phyloP scores from a whole-genome alignment of 2,113 vertebrate genomes.

The Pedionomus torquatus region DNA sequence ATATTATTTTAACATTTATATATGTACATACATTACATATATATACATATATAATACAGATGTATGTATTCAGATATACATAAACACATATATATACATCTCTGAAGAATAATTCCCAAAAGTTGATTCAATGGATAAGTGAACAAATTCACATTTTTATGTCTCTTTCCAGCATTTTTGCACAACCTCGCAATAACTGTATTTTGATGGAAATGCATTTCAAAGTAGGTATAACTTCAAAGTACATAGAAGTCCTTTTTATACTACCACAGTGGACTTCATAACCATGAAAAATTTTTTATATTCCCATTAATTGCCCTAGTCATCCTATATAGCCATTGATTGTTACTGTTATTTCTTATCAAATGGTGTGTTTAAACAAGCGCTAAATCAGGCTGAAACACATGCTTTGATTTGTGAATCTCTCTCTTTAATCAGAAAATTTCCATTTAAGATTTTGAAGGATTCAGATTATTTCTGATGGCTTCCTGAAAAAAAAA shows the following conservation, averaged over 20 bases:
- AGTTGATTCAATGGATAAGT: not conserved
- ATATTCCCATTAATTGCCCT: not conserved
- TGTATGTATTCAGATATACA: not conserved
- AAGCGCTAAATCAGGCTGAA: not conserved
- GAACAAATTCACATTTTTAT: not conserved
- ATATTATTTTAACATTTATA: not conserved
- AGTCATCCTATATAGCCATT: not conserved
- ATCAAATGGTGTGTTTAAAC: not conserved
- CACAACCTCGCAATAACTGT: not conserved
- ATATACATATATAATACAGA: not conserved
- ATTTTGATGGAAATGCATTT: not conserved
- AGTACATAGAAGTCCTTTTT: not conserved
- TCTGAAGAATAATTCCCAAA: not conserved
- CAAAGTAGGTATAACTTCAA: not conserved
- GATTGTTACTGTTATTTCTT: not conserved
- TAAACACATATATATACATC: not conserved
- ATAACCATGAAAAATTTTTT: not conserved
- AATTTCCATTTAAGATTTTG: not conserved
- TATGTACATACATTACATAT: not conserved
- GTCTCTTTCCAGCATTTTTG: not conserved
- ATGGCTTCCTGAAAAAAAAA: not conserved
- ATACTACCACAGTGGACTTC: not conserved
- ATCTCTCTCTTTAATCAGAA: not conserved
- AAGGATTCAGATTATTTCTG: not conserved
- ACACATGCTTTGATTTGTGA: not conserved